These are phyloP conservation scores for Eurytoma californica DNA, from an alignment of 2,888 invertebrate species.

Conservation along the genomic window DNA sequence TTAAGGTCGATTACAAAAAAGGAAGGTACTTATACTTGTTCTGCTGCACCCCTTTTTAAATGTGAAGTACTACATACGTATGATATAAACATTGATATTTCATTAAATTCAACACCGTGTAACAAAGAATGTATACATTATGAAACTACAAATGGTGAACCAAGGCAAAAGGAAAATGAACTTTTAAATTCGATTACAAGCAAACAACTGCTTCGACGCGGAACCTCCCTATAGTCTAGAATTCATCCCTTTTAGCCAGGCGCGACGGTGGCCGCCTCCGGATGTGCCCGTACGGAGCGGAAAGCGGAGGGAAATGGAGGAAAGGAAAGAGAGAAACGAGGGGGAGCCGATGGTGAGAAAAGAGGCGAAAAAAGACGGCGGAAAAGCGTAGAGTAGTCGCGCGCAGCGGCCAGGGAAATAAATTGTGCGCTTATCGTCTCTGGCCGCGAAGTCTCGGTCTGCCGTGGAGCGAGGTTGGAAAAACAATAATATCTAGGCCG, in stretches of 20 bases:
- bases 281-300: constrained; percentile 10
- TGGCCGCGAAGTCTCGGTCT: constrained; percentile 33
- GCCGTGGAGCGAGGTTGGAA: constrained; percentile 11
- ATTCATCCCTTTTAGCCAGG: not conserved
- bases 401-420: constrained; percentile 30
- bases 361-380: no score
- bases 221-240: not conserved
- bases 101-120: no score
- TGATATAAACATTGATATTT: no score
- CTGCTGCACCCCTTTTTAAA: no score
- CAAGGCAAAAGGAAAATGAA: not conserved
- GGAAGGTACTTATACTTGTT: no score
- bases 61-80: no score
- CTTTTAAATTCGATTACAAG: not conserved
- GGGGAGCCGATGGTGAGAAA: no score
- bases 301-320: constrained; percentile 35
- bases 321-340: constrained; percentile 1
- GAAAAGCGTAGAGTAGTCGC: not conserved
- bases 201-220: not conserved
- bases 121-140: no score
- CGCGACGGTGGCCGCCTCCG: not conserved
- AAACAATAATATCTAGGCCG: constrained; percentile 54
- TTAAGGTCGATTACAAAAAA: no score
- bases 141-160: no score
- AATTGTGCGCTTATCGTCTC: constrained; percentile 53